These are phyloP conservation scores for Thamnophis elegans DNA, from an alignment of 2,797 vertebrate genomes.

Conservation along the genomic window DNA sequence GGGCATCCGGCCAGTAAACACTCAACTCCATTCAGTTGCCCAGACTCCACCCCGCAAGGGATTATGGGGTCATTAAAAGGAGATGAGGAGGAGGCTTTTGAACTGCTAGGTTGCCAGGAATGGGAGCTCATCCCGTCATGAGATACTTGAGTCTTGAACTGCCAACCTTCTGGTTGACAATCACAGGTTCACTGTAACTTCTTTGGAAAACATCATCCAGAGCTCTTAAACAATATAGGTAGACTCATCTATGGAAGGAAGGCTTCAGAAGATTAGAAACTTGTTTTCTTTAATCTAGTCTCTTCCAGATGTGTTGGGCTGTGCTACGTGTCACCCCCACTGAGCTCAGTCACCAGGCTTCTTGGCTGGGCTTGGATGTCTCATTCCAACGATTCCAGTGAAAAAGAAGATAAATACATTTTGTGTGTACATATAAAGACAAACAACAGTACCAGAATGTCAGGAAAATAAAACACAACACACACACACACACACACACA, in stretches of 20 bases:
- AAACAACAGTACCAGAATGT: background rate
- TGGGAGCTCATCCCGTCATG: background rate
- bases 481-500: background rate
- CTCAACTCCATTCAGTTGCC: no score
- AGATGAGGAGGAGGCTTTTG: background rate
- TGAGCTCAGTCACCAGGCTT: background rate
- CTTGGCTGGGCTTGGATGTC: background rate
- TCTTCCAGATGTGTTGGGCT: background rate
- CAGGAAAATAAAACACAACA: background rate
- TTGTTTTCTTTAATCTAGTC: background rate
- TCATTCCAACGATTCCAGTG: background rate
- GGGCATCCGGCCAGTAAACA: no score
- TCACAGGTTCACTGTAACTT: background rate
- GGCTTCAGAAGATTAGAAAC: background rate
- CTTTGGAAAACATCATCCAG: background rate
- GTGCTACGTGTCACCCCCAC: background rate
- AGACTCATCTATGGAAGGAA: background rate
- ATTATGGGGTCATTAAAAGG: no score
- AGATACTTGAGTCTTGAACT: background rate
- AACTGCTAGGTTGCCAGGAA: background rate
- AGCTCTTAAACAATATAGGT: background rate
- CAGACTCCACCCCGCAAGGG: no score
- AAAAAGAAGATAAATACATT: background rate
- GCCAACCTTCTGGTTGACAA: background rate
- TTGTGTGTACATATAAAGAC: background rate